Base-by-base conservation (phyloP, 2,113 vertebrate genomes). In the Gadus macrocephalus region DNA sequence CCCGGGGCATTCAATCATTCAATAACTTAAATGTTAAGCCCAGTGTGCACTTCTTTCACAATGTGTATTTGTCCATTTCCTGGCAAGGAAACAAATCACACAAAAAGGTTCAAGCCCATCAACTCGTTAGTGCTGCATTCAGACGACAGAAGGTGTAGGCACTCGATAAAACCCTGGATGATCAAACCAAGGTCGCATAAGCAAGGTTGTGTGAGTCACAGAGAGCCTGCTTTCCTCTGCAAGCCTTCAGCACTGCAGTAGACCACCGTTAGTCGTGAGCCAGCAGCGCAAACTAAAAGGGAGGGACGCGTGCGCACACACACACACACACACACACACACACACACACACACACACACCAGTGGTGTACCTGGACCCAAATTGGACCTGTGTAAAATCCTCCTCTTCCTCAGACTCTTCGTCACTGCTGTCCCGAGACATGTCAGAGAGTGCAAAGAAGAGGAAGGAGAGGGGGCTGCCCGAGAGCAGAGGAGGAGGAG, bases 321-420 rank as follows among this genome's bases (percentile, higher is more conserved):
- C 84, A 78, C 79, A n/a, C 68, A 73, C 66, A 66, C 77, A 77
- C 70, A 83, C 85, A 86, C 76, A 83, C 20, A 20, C 20, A 20
- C 20, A 20, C 20, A 20, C 20, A 20, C 20, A 20, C 20, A 20
- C 88, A 90, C 89, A 86, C 81, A 78, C 80, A 86, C 85, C 91
- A 83, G 75, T 66, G 68, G 86, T 89, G 92, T 99, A 99, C 97
- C 97, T 99, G 94, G 94, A 96, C 94, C 95, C 97, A 96, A 98
- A 98, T 82, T 95, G 95, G 93, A 98, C 93, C 92, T 89, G 92
- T 91, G 95, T 84, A 95, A 97, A 96, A 92, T 97, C 96, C 92
- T 95, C 91, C 88, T 91, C 91, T 78, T 89, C 93, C 89, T 95
- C 96, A 64, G 84, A 86, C 58, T 92, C 92, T 89, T 98, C 97